These are phyloP conservation scores for Herpailurus yagouaroundi DNA, from an alignment of 2,113 vertebrate species.

Conservation along the genomic window DNA sequence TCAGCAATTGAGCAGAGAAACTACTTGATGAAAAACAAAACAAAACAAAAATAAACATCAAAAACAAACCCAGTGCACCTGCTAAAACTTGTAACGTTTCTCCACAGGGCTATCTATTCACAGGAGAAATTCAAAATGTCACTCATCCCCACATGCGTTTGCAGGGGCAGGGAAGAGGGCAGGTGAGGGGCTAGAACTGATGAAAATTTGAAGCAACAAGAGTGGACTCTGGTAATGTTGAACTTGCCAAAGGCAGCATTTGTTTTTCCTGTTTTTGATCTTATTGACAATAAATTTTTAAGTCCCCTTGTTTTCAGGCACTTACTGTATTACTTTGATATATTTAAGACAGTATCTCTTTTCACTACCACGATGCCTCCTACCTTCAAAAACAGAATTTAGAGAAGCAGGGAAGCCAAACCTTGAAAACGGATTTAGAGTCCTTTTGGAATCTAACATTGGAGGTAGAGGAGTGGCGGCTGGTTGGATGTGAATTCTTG, in stretches of 20 bases:
- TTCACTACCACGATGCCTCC: neutral
- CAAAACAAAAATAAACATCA: neutral
- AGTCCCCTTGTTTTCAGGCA: neutral
- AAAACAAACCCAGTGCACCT: neutral
- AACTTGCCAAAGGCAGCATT: neutral
- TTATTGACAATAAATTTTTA: neutral
- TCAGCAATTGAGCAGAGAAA: constrained; percentile 2
- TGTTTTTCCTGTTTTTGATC: neutral
- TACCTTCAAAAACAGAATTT: neutral
- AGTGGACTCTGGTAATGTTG: neutral
- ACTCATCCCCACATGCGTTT: neutral
- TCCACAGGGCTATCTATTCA: neutral
- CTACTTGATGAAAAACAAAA: neutral
- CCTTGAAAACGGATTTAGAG: neutral
- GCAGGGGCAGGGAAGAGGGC: accelerated
- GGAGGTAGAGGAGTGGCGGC: constrained; percentile 11
- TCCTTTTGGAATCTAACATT: constrained; percentile 4
- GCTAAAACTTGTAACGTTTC: neutral
- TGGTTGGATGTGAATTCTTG: constrained; percentile 40
- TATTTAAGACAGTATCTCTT: constrained; percentile 18
- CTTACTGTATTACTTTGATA: neutral
- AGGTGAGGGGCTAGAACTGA: neutral
- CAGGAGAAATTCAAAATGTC: neutral
- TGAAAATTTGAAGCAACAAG: neutral
- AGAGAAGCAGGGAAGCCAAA: neutral